These are phyloP conservation scores for Cryptoprocta ferox DNA, from an alignment of 2,797 vertebrate genomes.

Conservation along the genomic window DNA sequence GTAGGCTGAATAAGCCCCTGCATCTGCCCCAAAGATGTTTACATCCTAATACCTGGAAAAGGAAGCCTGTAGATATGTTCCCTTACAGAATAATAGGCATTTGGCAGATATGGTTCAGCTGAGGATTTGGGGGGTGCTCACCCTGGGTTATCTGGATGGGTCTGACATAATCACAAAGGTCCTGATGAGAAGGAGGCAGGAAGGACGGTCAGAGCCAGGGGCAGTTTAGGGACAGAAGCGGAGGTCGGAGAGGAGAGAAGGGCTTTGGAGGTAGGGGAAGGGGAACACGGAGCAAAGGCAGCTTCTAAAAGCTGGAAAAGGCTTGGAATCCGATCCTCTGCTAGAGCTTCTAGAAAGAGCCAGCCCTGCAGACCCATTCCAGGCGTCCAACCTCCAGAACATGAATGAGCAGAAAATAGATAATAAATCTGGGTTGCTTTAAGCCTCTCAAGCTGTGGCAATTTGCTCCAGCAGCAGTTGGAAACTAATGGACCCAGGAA, in stretches of 20 bases:
- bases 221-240: not conserved
- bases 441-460: not conserved
- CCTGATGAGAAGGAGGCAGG: not conserved
- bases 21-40: not conserved
- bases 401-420: not conserved
- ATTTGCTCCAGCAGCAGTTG: not conserved
- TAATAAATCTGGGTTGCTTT: not conserved
- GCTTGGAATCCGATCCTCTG: not conserved
- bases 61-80: not conserved
- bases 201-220: not conserved
- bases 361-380: not conserved
- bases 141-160: not conserved
- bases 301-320: not conserved
- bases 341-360: not conserved
- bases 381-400: not conserved
- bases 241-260: not conserved
- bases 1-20: not conserved
- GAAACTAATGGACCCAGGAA: not conserved
- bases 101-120: not conserved
- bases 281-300: not conserved
- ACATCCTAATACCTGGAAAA: not conserved
- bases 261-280: not conserved
- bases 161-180: accelerated
- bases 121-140: not conserved
- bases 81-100: not conserved